Evolutionary conservation across 2,113 vertebrate species (phyloP).

Genomic region (Morone chrysops): DNA sequence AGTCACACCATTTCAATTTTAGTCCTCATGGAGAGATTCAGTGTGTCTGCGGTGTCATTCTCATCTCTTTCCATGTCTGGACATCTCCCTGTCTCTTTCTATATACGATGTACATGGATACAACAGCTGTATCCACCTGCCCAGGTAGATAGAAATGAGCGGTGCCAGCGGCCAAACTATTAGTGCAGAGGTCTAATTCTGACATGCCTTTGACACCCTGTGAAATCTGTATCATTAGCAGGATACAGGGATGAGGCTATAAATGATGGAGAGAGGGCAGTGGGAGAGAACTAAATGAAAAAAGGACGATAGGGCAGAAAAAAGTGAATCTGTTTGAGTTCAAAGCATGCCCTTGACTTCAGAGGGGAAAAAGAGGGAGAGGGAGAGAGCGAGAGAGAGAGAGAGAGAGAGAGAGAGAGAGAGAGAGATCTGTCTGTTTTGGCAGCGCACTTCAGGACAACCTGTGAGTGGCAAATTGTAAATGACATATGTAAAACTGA

Average conservation of each 20-base stretch:
- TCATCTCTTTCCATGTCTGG: slow-evolving; percentile 47
- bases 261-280: slow-evolving; percentile 65
- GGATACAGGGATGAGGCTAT: slow-evolving; percentile 55
- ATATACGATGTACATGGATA: slow-evolving; percentile 18
- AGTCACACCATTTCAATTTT: slow-evolving; percentile 72
- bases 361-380: slow-evolving; percentile 47
- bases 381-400: slow-evolving; percentile 42
- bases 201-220: slow-evolving; percentile 69
- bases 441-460: slow-evolving; percentile 66
- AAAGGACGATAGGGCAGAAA: slow-evolving; percentile 59
- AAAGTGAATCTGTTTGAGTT: slow-evolving; percentile 76
- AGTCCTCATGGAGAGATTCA: slow-evolving; percentile 51
- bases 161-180: slow-evolving; percentile 48
- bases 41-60: slow-evolving; percentile 65
- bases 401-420: slow-evolving; percentile 48
- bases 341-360: slow-evolving; percentile 83
- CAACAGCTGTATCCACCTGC: slow-evolving; percentile 58
- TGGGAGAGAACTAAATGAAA: slow-evolving; percentile 60
- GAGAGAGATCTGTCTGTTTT: slow-evolving; percentile 66
- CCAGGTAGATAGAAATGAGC: slow-evolving; percentile 49
- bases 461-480: slow-evolving; percentile 75
- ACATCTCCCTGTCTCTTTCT: slow-evolving; percentile 43
- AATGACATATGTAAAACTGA: slow-evolving; percentile 81
- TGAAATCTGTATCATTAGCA: slow-evolving; percentile 78
- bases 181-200: slow-evolving; percentile 51